Evolutionary conservation across 2,888 invertebrate genomes (phyloP), one percentile per base, ranked within the genome.

Genomic region (Drosophila parthenogenetica): DNA sequence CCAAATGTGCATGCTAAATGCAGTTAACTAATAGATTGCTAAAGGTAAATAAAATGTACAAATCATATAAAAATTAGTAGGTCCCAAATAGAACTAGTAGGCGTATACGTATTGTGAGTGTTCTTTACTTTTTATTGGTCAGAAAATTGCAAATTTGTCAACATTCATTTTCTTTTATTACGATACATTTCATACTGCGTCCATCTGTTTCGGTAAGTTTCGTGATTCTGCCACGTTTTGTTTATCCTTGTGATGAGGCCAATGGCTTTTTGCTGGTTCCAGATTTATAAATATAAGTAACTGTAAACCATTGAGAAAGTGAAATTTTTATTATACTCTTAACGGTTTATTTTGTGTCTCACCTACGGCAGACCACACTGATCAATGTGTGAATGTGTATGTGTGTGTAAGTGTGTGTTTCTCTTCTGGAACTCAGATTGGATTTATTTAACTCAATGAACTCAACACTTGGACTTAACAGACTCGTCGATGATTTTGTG

Each of bases 281-380:
- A 88, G 80, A 84, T 81, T 77, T 88, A 81, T 71, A 65, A 73
- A 77, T 86, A 81, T 71, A 65, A 73, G 75, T 83, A 86, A 86
- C 82, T 80, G 84, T 80, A 74, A 84, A 75, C 65, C 71, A 70
- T 66, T 76, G 86, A 80, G 86, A 87, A 87, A 87, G 87, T 87
- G 87, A 87, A 87, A 89, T 85, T 81, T 89, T 79, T 81, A 67
- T 60, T 70, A 66, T 79, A 82, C 82, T 79, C 84, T 80, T 66
- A 66, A 51, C 75, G 77, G 79, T 87, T 82, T 81, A 71, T 77
- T 79, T 76, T 81, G 55, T 69, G 69, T 69, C 81, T 79, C 75
- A 72, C 69, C 79, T 63, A 71, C 62, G 73, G 71, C 81, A 58
- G 40, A 54, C 57, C 40, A 59, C 43, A 57, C 62, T 60, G 72